phyloP scores from a whole-genome alignment of 2,113 vertebrate genomes.

The Corvus hawaiiensis region DNA sequence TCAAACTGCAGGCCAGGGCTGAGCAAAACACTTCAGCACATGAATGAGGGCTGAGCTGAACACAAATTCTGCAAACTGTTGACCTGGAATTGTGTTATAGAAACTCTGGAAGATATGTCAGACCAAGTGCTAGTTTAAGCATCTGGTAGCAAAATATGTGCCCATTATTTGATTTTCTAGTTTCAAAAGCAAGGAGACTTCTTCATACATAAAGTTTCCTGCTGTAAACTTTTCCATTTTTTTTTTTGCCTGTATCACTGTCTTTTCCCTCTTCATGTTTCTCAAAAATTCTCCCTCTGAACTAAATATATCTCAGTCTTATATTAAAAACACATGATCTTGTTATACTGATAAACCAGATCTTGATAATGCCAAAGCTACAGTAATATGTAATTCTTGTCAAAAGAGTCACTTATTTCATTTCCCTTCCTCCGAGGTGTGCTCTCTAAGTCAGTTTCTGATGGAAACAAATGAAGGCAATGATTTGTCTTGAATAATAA shows the following conservation, averaged over 20 bases:
- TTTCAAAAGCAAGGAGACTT: background rate
- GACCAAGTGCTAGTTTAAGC: background rate
- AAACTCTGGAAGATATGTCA: background rate
- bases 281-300: background rate
- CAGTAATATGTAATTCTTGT: conserved; percentile 18
- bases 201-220: background rate
- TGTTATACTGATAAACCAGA: conserved; percentile 1
- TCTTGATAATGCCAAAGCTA: conserved; percentile 7
- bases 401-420: conserved; percentile 29
- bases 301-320: background rate
- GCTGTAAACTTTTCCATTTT: background rate
- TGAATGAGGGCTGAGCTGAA: background rate
- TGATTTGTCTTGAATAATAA: conserved; percentile 61
- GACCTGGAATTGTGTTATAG: background rate
- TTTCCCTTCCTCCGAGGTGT: conserved; percentile 29
- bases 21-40: conserved; percentile 36
- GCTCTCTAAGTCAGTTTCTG: conserved; percentile 10
- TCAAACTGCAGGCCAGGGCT: background rate
- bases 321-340: background rate
- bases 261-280: background rate
- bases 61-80: background rate
- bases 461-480: conserved; percentile 37
- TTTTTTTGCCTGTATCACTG: background rate
- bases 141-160: background rate
- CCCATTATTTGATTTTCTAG: background rate